These are phyloP conservation scores for Hymenochirus boettgeri DNA, from an alignment of 2,113 vertebrate genomes.

Conservation along the genomic window DNA sequence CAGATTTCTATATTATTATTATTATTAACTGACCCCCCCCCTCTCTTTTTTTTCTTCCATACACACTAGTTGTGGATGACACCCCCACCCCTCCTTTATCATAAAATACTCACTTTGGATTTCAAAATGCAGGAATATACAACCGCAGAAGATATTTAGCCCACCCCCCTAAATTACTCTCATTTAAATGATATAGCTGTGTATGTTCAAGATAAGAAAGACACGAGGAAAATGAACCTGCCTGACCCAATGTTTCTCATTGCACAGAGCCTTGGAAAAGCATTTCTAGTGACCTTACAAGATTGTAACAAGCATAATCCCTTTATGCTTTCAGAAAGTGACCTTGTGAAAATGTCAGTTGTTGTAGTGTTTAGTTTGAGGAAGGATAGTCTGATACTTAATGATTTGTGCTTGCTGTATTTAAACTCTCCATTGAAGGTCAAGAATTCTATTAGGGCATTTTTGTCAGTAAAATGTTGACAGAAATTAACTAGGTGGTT, in stretches of 20 bases:
- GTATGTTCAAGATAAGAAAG: background rate
- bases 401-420: slow-evolving; percentile 60
- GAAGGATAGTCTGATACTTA: slow-evolving; percentile 52
- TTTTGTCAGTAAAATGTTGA: slow-evolving; percentile 57
- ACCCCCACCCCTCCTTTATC: no score
- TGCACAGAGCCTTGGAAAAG: slow-evolving; percentile 39
- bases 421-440: slow-evolving; percentile 60
- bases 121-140: no score
- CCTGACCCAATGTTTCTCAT: slow-evolving; percentile 47
- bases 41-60: no score
- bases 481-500: slow-evolving; percentile 54
- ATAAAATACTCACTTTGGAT: no score
- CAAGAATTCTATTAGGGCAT: slow-evolving; percentile 53
- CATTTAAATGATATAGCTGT: background rate
- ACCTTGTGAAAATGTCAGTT: slow-evolving; percentile 58
- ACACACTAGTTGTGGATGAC: no score
- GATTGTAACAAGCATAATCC: slow-evolving; percentile 41
- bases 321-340: slow-evolving; percentile 47
- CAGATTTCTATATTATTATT: no score
- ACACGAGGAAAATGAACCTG: background rate
- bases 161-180: background rate
- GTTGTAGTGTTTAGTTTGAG: slow-evolving; percentile 48
- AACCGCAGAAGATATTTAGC: background rate
- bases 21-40: no score
- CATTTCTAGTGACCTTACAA: slow-evolving; percentile 46